Conservation (phyloP, 2,888 invertebrate species). For the Pammene aurita region DNA sequence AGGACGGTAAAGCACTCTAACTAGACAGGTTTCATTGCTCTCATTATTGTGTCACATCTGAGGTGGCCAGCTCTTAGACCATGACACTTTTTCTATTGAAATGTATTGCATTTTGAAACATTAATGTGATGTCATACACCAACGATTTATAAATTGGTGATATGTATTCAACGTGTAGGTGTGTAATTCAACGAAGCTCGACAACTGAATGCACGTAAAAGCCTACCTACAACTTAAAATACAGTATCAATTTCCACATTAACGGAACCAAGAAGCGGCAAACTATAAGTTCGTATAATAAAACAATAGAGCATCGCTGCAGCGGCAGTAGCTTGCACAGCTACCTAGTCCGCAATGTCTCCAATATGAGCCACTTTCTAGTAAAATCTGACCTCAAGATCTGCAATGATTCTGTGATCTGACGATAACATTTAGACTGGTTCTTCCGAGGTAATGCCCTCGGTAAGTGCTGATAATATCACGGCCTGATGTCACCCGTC, state of each 20-base stretch:
- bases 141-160: neutral
- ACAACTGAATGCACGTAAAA: too few species aligned
- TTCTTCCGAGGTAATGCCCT: neutral
- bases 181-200: too few species aligned
- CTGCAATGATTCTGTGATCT: neutral
- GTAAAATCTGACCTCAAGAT: neutral
- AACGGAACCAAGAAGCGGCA: conserved; percentile 26
- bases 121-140: too few species aligned
- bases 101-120: too few species aligned
- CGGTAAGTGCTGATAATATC: neutral
- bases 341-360: neutral
- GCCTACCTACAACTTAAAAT: too few species aligned
- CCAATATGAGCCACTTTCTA: neutral
- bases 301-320: conserved; percentile 27
- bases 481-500: conserved; percentile 31
- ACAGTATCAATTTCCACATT: neutral
- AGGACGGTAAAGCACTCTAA: too few species aligned
- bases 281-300: conserved; percentile 26
- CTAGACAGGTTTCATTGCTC: too few species aligned
- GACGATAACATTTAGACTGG: neutral
- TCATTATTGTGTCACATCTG: too few species aligned
- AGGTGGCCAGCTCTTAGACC: too few species aligned
- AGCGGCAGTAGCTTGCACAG: neutral
- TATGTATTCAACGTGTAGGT: neutral
- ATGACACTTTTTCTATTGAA: too few species aligned